Base-by-base conservation (phyloP, 1,140 invertebrate genomes). In the Oryctes rhinoceros region DNA sequence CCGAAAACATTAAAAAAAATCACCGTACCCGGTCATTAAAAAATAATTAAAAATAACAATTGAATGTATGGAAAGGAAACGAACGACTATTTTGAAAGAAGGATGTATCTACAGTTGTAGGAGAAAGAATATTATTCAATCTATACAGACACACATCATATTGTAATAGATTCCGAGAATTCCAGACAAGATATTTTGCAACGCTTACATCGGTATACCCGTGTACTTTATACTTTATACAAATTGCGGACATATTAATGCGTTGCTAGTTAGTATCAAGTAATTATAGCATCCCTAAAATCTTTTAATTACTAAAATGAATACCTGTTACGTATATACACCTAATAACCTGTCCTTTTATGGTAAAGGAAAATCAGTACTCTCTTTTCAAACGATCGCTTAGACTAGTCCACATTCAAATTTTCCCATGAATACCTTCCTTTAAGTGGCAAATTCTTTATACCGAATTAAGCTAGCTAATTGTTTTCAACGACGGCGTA, bases 1-100 rank as follows among this genome's bases (percentile, higher is more conserved):
- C 65, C 65, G 65, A 67, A 67, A 67, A 67, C 65, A 67, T 67
- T 67, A 6, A 67, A 67, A 67, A 67, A 67, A 67, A 62, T 67
- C 65, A 67, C 65, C 65, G 18, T 20, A 67, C 18, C 9, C 65
- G 6, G 65, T 35, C 65, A 67, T 67, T 67, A 67, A 67, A 67
- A 67, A 67, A 67, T 67, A 67, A 67, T 67, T 67, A 67, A 67
- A 67, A 67, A 67, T 67, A 67, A 67, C 65, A 67, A 67, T 67
- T 67, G 65, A 67, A 67, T 35, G 65, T 24, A 67, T 67, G 65
- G 35, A 67, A 67, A 67, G 65, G 65, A 67, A 67, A 67, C 18
- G 65, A 13, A n/a, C n/a, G 65, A 24, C 65, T 24, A 35, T 67
- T 67, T 30, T 11, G 3, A 18, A 67, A 67, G 65, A 67, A 35